Base-by-base conservation (phyloP, 1,140 invertebrate species). In the Philopotamus ludificatus region DNA sequence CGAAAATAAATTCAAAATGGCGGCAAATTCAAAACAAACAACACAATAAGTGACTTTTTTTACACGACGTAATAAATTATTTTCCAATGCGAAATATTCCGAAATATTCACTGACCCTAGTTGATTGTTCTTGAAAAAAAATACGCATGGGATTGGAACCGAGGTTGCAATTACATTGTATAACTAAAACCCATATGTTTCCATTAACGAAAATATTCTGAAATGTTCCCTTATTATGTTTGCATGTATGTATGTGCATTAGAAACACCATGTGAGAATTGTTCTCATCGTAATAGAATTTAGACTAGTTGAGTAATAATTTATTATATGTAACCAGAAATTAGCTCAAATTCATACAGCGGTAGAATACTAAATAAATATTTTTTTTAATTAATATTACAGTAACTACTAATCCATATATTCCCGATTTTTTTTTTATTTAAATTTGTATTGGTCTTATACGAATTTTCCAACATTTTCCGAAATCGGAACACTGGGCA, bases 201-300 rank as follows among this genome's bases (percentile, higher is more conserved):
- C 28, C 12, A 34, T 34, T 34, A 34, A 34, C 28, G 28, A 34
- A 34, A 34, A 34, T 7, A 34, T 34, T 34, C n/a, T n/a, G n/a
- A n/a, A 34, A 34, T 34, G 4, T 42, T 39, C 21, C 22, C 50
- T 18, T 42, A 21, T 34, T 34, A 12, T 34, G 12, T n/a, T n/a
- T n/a, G n/a, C n/a, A n/a, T 54, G 51, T 34, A 54, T 34, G 25
- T 54, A 54, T 54, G 26, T 25, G 51, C 51, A 10, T n/a, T n/a
- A n/a, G 51, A 54, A 34, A 54, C 28, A 34, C 51, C n/a, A 12
- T 57, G 54, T 57, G 54, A 57, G 54, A 57, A 57, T 57, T 57
- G 41, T 57, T 57, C 54, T 28, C 54, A 57, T 18, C 34, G 39
- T 42, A 53, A 12, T 10, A 22, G 23, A 57, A 28, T 42, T 57